These are phyloP conservation scores for Rhizoglyphus robini DNA, from an alignment of 1,140 invertebrate genomes.

Conservation along the genomic window DNA sequence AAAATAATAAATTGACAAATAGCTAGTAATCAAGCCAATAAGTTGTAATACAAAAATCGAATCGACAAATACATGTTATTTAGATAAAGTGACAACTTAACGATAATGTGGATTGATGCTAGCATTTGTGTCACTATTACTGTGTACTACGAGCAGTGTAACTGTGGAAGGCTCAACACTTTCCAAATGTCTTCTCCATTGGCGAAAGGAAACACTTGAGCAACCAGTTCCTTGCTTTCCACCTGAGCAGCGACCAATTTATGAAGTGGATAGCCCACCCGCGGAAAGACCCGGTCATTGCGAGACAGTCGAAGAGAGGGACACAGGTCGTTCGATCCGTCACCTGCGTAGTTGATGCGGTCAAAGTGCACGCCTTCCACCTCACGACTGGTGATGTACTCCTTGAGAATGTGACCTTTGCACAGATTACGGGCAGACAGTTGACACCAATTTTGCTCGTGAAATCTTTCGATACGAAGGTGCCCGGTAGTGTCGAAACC, in stretches of 20 bases:
- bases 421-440: slow-evolving; percentile 58
- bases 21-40: too few relatives aligned
- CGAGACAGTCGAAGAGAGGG: too few relatives aligned
- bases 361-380: too few relatives aligned
- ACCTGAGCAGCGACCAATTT: slow-evolving; percentile 30
- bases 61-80: too few relatives aligned
- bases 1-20: too few relatives aligned
- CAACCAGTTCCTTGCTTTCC: slow-evolving; percentile 14
- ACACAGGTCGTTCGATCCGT: slow-evolving; percentile 63
- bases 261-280: slow-evolving; percentile 41
- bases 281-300: slow-evolving; percentile 51
- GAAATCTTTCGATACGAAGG: slow-evolving; percentile 49
- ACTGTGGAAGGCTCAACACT: too few relatives aligned
- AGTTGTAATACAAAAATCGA: too few relatives aligned
- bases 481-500: slow-evolving; percentile 44
- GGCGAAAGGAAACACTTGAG: not conserved
- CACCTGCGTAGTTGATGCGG: slow-evolving; percentile 52
- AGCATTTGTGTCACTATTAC: too few relatives aligned
- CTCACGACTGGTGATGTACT: too few relatives aligned
- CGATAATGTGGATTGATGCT: too few relatives aligned
- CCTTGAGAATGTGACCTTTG: slow-evolving; percentile 54
- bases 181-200: slow-evolving; percentile 11
- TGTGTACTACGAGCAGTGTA: too few relatives aligned
- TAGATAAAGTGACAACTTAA: too few relatives aligned
- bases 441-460: slow-evolving; percentile 52